Percentiles rank a stretch among this genome's conserved stretches.
Conservation (phyloP, 2,113 vertebrate species). For the Pipa parva region DNA sequence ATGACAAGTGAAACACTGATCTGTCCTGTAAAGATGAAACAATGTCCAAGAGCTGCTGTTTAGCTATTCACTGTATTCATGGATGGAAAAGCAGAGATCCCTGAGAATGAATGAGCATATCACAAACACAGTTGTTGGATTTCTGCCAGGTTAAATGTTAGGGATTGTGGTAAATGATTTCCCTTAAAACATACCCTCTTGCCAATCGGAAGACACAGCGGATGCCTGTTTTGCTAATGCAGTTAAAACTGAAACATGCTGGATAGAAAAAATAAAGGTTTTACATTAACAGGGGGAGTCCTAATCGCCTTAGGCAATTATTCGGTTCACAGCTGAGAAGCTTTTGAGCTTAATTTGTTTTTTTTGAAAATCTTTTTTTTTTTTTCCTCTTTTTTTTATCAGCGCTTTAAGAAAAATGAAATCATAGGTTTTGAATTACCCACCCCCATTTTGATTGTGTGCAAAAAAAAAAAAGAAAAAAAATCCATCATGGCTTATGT, state of each 20-base stretch:
- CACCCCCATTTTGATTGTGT: no score
- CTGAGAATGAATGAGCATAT: slow-evolving; percentile 54
- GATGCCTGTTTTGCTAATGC: slow-evolving; percentile 58
- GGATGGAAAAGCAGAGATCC: slow-evolving; percentile 51
- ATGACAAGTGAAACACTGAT: no score
- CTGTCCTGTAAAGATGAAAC: background rate
- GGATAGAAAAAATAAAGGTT: slow-evolving; percentile 48
- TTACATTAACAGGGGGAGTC: slow-evolving; percentile 55
- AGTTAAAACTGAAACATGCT: slow-evolving; percentile 45
- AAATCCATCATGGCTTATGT: slow-evolving; percentile 2
- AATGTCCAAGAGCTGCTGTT: slow-evolving; percentile 44
- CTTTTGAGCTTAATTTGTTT: slow-evolving; percentile 50
- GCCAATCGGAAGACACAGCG: slow-evolving; percentile 52
- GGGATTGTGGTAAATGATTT: slow-evolving; percentile 60
- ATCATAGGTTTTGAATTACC: no score
- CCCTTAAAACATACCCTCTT: slow-evolving; percentile 53
- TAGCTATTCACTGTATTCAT: slow-evolving; percentile 51
- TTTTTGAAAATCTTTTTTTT: background rate
- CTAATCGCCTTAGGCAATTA: slow-evolving; percentile 61
- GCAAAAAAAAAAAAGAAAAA: no score
- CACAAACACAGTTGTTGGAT: slow-evolving; percentile 64
- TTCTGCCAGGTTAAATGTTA: slow-evolving; percentile 64
- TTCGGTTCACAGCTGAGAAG: slow-evolving; percentile 51
- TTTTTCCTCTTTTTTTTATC: background rate
- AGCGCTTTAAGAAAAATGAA: background rate